Percentiles rank a stretch among this genome's conserved stretches.
These are phyloP conservation scores for Lithosia quadra DNA, from an alignment of 2,888 invertebrate species.

Conservation along the genomic window DNA sequence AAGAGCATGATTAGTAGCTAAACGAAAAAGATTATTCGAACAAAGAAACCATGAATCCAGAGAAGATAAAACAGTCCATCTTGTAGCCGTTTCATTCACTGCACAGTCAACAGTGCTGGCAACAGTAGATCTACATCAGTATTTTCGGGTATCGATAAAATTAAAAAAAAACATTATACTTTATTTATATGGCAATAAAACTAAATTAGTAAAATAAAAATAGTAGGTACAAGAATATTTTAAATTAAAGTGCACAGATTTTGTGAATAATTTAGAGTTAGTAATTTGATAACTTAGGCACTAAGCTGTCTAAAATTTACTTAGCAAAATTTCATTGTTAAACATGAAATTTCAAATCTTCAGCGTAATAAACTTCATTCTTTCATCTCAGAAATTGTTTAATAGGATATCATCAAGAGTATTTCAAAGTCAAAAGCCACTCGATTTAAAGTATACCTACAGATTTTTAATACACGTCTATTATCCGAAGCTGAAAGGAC, in stretches of 20 bases:
- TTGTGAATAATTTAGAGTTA: neutral
- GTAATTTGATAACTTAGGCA: neutral
- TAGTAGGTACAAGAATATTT: neutral
- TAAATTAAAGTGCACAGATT: neutral
- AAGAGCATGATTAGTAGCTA: too few species aligned
- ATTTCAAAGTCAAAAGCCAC: constrained; percentile 21
- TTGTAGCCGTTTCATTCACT: too few species aligned
- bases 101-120: neutral
- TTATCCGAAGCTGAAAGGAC: constrained; percentile 22
- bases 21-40: too few species aligned
- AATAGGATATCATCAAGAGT: constrained; percentile 17
- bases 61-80: neutral
- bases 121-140: too few species aligned
- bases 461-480: constrained; percentile 16
- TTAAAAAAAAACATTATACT: too few species aligned
- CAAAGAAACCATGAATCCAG: neutral
- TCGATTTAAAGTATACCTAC: constrained; percentile 3
- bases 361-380: constrained; percentile 9
- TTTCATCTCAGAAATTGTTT: neutral
- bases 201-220: neutral
- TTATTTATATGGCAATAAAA: too few species aligned
- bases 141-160: too few species aligned
- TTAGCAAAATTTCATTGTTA: neutral
- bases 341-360: neutral
- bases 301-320: neutral